Evolutionary conservation across 2,797 vertebrate species (phyloP).

Genomic region (Avahi laniger): DNA sequence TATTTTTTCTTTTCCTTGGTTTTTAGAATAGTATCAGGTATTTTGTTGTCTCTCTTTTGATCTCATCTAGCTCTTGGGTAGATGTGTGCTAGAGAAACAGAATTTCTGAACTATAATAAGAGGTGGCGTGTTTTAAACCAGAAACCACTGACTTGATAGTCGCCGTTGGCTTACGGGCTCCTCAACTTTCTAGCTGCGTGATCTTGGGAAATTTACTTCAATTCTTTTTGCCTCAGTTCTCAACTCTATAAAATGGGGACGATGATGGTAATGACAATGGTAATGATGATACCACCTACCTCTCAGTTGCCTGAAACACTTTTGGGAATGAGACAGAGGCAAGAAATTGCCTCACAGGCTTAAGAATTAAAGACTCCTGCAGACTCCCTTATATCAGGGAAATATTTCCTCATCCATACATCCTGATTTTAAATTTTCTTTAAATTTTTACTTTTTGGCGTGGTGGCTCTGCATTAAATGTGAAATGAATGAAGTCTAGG

Average conservation of each 20-base stretch:
- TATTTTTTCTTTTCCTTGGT: neutral
- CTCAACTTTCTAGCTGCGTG: neutral
- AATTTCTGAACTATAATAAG: neutral
- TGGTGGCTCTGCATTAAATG: neutral
- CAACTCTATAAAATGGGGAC: neutral
- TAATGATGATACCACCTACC: neutral
- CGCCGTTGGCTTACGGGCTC: neutral
- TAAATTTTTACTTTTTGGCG: neutral
- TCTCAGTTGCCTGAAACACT: neutral
- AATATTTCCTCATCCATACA: neutral
- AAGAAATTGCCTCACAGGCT: neutral
- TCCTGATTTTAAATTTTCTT: neutral
- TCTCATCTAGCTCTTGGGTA: neutral
- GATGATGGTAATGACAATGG: neutral
- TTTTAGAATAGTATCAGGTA: neutral
- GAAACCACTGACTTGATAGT: neutral
- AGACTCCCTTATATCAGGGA: neutral
- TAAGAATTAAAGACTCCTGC: neutral
- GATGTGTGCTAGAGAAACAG: neutral
- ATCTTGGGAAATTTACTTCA: neutral
- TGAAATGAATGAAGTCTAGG: neutral
- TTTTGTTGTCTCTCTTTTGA: neutral
- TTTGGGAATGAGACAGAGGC: neutral
- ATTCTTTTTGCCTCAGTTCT: neutral
- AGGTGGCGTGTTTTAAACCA: neutral